Evolutionary conservation across 1,140 invertebrate genomes (phyloP).

Genomic region (Ericerus pela): DNA sequence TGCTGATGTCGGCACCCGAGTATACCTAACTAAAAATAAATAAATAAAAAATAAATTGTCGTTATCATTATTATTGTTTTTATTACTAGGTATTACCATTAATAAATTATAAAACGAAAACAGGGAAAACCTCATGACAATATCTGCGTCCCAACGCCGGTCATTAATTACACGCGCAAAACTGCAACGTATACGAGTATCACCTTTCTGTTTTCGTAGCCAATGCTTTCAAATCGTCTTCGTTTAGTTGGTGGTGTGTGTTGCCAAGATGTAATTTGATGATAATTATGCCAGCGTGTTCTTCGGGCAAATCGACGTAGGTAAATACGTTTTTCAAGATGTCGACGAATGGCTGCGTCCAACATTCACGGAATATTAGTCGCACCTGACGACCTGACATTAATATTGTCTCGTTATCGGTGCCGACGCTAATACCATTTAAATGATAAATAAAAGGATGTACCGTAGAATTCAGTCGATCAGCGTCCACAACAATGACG

Average conservation of each 20-base stretch:
- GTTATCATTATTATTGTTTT: no score
- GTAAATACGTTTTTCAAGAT: constrained; percentile 97
- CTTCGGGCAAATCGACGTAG: constrained; percentile 95
- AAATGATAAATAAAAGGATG: no score
- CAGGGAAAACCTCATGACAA: no score
- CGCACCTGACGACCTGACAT: constrained; percentile 87
- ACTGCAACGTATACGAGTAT: no score
- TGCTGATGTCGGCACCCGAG: constrained; percentile 96
- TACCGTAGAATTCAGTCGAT: no score
- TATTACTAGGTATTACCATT: no score
- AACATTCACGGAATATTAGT: constrained; percentile 99
- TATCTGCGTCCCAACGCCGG: no score
- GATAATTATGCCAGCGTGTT: constrained; percentile 78
- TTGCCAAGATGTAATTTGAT: constrained; percentile 94
- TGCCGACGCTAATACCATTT: constrained; percentile 63
- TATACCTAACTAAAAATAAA: no score
- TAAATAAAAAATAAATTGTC: no score
- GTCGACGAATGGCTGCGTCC: constrained; percentile 88
- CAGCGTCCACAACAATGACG: no score
- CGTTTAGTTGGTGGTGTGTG: constrained; percentile 68
- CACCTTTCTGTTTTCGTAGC: constrained; percentile 77
- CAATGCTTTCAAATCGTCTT: constrained; percentile 74
- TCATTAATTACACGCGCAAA: no score
- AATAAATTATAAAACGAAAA: no score
- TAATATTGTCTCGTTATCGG: constrained; percentile 89